Percentiles rank a stretch among this genome's conserved stretches.
Evolutionary conservation across 1,140 invertebrate genomes (phyloP).

Genomic region (Ridgeia piscesae): DNA sequence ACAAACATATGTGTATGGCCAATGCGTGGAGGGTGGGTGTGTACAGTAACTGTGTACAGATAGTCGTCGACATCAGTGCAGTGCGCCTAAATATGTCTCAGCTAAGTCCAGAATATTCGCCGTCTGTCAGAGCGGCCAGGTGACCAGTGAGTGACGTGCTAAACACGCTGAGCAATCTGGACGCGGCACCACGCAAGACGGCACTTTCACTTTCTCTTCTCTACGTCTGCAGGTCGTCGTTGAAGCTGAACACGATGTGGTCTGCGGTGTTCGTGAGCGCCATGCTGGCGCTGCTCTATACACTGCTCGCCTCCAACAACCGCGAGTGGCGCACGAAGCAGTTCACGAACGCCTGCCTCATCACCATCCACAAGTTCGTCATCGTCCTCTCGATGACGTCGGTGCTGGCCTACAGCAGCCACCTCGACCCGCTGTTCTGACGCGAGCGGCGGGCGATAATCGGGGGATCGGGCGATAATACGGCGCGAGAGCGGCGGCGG

Average conservation of each 20-base stretch:
- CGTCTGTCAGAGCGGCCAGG: too few species aligned
- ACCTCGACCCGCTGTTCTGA: neutral
- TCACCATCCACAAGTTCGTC: neutral
- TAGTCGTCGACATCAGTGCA: too few species aligned
- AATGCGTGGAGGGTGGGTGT: too few species aligned
- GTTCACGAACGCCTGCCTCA: neutral
- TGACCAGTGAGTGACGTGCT: too few species aligned
- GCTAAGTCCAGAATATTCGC: too few species aligned
- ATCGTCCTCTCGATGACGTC: neutral
- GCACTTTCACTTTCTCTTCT: neutral
- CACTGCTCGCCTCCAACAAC: neutral
- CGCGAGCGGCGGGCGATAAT: too few species aligned
- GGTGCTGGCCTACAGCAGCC: neutral
- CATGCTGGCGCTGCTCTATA: neutral
- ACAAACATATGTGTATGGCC: too few species aligned
- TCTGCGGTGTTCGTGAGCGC: neutral
- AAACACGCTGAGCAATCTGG: too few species aligned
- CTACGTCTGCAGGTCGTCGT: neutral
- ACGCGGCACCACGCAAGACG: too few species aligned
- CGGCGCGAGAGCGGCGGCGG: too few species aligned
- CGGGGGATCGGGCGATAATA: neutral
- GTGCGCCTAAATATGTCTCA: too few species aligned
- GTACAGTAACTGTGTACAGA: too few species aligned
- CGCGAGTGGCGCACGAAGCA: neutral
- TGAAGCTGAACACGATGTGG: neutral